Conservation (phyloP, 2,888 invertebrate species). For the Eristalinus aeneus region DNA sequence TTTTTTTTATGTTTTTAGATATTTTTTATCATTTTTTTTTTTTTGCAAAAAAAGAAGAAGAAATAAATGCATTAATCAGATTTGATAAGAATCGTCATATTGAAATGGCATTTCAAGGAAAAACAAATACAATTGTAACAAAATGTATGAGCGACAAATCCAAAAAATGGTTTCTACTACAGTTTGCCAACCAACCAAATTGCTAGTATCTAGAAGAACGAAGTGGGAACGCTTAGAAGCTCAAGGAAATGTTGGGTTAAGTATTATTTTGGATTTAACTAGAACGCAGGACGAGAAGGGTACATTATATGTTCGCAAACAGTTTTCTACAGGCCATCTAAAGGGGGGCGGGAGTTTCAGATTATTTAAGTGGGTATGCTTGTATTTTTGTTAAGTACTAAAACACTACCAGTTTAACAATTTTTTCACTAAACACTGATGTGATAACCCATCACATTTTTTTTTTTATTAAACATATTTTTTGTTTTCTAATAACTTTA, state of each 20-base stretch:
- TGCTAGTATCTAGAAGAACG: constrained; percentile 21
- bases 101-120: constrained; percentile 51
- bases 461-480: constrained; percentile 1
- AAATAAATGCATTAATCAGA: constrained; percentile 68
- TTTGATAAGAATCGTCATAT: constrained; percentile 46
- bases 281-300: constrained; percentile 17
- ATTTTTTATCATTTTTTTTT: constrained; percentile 44
- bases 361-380: not conserved
- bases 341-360: not conserved
- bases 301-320: not conserved
- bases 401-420: not conserved
- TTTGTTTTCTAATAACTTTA: not conserved
- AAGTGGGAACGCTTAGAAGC: constrained; percentile 31
- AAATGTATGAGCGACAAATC: constrained; percentile 59
- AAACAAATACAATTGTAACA: constrained; percentile 22
- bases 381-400: not conserved
- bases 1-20: constrained; percentile 5
- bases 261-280: constrained; percentile 5
- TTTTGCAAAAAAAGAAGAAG: constrained; percentile 70
- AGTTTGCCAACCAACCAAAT: constrained; percentile 58
- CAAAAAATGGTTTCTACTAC: constrained; percentile 39
- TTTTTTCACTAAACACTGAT: constrained; percentile 41
- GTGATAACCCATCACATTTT: constrained; percentile 58
- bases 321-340: constrained; percentile 26
- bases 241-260: constrained; percentile 23